Evolutionary conservation across 2,113 vertebrate species (phyloP).

Genomic region (Fregetta grallaria): DNA sequence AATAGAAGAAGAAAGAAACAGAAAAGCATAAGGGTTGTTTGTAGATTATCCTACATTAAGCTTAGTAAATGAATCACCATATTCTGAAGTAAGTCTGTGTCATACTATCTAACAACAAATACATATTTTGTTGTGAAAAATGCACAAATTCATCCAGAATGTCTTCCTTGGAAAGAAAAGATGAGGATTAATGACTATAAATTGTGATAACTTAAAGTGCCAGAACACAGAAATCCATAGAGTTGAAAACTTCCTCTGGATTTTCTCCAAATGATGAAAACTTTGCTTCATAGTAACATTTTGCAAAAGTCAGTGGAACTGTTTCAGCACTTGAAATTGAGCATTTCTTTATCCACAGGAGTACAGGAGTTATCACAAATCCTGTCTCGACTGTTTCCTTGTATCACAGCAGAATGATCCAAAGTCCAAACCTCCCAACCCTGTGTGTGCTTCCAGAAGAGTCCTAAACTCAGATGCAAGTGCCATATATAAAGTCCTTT

Average conservation of each 20-base stretch:
- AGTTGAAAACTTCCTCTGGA: not conserved
- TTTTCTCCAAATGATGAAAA: not conserved
- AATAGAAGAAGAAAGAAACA: not conserved
- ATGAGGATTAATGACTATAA: not conserved
- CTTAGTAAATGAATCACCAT: not conserved
- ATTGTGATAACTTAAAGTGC: not conserved
- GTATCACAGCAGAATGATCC: not conserved
- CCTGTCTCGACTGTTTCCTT: not conserved
- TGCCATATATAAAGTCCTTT: not conserved
- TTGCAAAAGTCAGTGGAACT: not conserved
- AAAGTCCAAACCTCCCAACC: not conserved
- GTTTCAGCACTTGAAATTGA: not conserved
- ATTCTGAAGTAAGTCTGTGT: not conserved
- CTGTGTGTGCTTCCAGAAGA: not conserved
- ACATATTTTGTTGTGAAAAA: not conserved
- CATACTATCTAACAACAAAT: not conserved
- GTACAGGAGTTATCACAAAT: not conserved
- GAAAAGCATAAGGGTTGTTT: rapidly evolving
- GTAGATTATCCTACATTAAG: not conserved
- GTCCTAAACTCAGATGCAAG: not conserved
- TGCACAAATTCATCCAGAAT: not conserved
- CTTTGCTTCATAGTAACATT: not conserved
- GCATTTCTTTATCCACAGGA: not conserved
- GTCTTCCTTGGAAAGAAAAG: not conserved
- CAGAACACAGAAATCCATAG: not conserved